Percentiles rank a stretch among this genome's conserved stretches.
phyloP scores from a whole-genome alignment of 2,113 vertebrate species.

The Capra hircus region DNA sequence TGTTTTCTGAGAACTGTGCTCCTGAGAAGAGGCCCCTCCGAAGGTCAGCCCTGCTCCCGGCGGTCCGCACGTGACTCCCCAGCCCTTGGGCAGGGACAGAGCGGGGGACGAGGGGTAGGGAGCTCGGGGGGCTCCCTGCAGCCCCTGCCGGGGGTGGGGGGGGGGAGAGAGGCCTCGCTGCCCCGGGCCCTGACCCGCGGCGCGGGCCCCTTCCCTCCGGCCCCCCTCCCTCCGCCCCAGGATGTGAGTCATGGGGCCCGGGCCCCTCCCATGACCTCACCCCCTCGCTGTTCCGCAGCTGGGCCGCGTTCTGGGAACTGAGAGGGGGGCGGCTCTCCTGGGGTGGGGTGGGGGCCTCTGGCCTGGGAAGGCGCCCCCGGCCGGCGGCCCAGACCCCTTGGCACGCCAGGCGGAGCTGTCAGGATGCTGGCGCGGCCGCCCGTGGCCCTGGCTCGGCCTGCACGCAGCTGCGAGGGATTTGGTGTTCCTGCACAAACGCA shows the following conservation, averaged over 20 bases:
- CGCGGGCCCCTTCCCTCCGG: neutral
- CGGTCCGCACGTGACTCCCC: fast-evolving
- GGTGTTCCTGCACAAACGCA: constrained; percentile 52
- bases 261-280: constrained; percentile 81
- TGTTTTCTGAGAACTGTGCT: neutral
- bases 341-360: constrained; percentile 65
- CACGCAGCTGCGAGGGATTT: constrained; percentile 64
- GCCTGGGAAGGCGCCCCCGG: constrained; percentile 64
- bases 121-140: neutral
- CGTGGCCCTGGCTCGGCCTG: constrained; percentile 10
- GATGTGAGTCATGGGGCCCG: constrained; percentile 42
- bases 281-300: constrained; percentile 76
- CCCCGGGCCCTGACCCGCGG: neutral
- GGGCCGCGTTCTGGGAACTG: constrained; percentile 59
- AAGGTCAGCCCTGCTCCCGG: neutral
- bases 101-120: neutral
- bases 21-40: neutral
- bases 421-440: constrained; percentile 45
- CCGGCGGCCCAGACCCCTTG: constrained; percentile 64
- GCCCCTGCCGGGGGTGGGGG: neutral
- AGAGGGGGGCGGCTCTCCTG: constrained; percentile 55
- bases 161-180: too few relatives aligned
- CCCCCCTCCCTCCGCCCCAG: constrained; percentile 19
- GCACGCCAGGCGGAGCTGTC: constrained; percentile 41
- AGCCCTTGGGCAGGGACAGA: neutral